Percentiles rank a stretch among this genome's conserved stretches.
These are phyloP conservation scores for Zophobas atratus DNA, from an alignment of 1,140 invertebrate species.

Conservation along the genomic window DNA sequence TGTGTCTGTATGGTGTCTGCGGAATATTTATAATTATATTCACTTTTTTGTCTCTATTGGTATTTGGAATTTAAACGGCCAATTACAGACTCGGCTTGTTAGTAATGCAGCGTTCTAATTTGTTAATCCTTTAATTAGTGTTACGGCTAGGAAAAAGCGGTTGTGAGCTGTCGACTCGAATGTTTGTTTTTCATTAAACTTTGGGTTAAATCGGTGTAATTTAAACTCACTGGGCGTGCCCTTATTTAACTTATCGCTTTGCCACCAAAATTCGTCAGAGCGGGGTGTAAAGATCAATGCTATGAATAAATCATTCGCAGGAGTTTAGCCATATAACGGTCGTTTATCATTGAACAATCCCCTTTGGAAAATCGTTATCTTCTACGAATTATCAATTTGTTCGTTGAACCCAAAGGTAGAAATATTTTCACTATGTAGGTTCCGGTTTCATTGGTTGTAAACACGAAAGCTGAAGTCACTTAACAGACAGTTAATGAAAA, in stretches of 20 bases:
- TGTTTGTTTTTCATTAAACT: conserved; percentile 41
- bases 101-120: conserved; percentile 23
- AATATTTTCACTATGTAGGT: conserved; percentile 13
- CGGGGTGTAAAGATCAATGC: neutral
- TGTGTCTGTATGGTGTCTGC: too few species aligned
- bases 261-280: conserved; percentile 13
- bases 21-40: neutral
- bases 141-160: conserved; percentile 15
- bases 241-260: conserved; percentile 31
- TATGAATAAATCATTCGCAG: conserved; percentile 10
- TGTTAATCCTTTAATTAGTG: conserved; percentile 40
- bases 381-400: conserved; percentile 11
- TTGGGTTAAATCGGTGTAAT: conserved; percentile 37
- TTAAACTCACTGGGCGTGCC: conserved; percentile 28
- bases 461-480: conserved; percentile 4
- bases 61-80: neutral
- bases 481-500: conserved; percentile 8
- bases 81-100: conserved; percentile 7
- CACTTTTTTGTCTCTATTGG: neutral
- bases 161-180: conserved; percentile 19
- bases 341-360: neutral
- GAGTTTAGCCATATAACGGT: neutral
- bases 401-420: neutral
- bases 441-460: conserved; percentile 14
- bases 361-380: neutral